Base-by-base conservation (phyloP, 2,888 invertebrate genomes). In the Spicauda simplicius region DNA sequence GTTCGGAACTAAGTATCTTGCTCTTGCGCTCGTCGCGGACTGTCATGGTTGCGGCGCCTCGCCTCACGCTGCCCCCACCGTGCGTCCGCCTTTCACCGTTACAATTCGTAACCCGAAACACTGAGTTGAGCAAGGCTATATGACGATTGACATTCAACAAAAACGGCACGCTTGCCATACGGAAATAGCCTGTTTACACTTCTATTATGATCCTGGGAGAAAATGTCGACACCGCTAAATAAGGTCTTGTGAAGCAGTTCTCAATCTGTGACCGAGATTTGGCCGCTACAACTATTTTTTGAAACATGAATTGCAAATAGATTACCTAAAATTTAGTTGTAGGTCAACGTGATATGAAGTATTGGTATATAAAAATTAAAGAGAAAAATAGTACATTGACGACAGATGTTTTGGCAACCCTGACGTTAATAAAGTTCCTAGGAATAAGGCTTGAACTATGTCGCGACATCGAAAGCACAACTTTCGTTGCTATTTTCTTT, bases 101-200 rank as follows among this genome's bases (percentile, higher is more conserved):
- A 81, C 78, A 76, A 85, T 89, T 89, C 83, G 85, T 86, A 84
- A 82, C 86, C 85, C 85, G 81, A 90, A 87, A 87, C 80, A 87
- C 85, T 77, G 80, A 77, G 87, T 90, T 90, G 81, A 86, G 90
- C 91, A 91, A 92, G 91, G 91, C 91, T 90, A 80, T 84, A 84
- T 80, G 88, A 85, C 87, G 91, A 91, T 86, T 91, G 91, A 91
- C 91, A 91, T 90, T 90, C 86, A 90, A 86, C 90, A 90, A 88
- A 88, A 88, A 86, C 84, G 76, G 80, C 82, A 77, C 78, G 78
- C 78, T 81, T 74, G 77, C 79, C 79, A 84, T 80, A 88, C 89
- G 90, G 88, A 90, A 90, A 90, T 85, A 80, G 80, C 76, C 67
- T 76, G 80, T 77, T 80, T 76, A 76, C 76, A 64, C 61, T 55